Conservation (phyloP, 2,888 invertebrate genomes). For the Pyrochroa serraticornis region DNA sequence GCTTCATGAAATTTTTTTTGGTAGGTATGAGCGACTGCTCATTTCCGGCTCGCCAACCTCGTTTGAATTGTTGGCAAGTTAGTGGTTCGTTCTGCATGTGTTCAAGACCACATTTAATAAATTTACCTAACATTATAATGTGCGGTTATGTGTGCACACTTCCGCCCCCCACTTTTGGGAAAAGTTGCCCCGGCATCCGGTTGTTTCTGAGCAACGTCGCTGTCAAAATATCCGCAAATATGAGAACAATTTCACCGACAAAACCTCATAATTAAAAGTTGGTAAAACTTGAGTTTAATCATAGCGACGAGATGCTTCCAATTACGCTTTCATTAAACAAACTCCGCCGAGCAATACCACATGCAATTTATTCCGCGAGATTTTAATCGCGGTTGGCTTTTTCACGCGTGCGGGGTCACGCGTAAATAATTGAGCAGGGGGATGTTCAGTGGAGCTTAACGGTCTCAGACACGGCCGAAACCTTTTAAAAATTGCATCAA, state of each 20-base stretch:
- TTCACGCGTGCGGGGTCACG: constrained; percentile 5
- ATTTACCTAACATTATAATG: too few relatives aligned
- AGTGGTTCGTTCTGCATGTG: too few relatives aligned
- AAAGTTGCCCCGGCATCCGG: too few relatives aligned
- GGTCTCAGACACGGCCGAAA: constrained; percentile 36
- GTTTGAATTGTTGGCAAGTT: too few relatives aligned
- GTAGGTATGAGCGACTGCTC: too few relatives aligned
- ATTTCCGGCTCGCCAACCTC: too few relatives aligned
- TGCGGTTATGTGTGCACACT: too few relatives aligned
- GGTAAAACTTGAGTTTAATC: constrained; percentile 36
- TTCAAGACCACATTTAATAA: too few relatives aligned
- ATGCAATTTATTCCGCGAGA: constrained; percentile 21
- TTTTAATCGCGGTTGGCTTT: constrained; percentile 17
- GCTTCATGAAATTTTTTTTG: too few relatives aligned
- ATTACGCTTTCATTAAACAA: constrained; percentile 33
- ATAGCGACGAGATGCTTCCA: constrained; percentile 31
- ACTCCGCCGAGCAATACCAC: constrained; percentile 18
- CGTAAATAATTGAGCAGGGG: constrained; percentile 33
- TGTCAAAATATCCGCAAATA: constrained; percentile 18
- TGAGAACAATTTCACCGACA: constrained; percentile 33
- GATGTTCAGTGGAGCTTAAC: constrained; percentile 25
- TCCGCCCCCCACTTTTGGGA: too few relatives aligned
- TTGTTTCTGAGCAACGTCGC: constrained; percentile 17
- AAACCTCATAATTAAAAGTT: constrained; percentile 40
- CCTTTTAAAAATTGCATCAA: constrained; percentile 41